A percentile compares a stretch with the other conserved stretches of the same genome.
Conservation (phyloP, 2,113 vertebrate genomes). For the Callipepla squamata region DNA sequence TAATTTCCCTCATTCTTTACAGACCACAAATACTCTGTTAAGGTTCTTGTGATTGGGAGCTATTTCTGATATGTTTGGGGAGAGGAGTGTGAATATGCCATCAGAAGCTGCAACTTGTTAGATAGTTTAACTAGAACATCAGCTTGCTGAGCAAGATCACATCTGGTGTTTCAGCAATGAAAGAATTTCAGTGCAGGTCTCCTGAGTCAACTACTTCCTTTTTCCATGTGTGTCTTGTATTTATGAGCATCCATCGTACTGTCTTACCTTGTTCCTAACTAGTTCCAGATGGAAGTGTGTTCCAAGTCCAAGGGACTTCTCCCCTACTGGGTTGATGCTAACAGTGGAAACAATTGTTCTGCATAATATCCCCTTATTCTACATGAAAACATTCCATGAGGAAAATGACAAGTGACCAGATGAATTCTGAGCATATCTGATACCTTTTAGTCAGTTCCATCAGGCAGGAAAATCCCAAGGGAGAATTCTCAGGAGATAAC, state of each 20-base stretch:
- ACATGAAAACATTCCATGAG: neutral
- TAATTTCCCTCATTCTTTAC: neutral
- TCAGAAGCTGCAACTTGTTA: neutral
- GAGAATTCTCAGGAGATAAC: neutral
- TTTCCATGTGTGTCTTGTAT: neutral
- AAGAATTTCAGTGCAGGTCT: neutral
- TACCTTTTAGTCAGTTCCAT: neutral
- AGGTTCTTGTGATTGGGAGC: neutral
- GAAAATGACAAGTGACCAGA: neutral
- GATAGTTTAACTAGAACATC: neutral
- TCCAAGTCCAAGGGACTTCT: neutral
- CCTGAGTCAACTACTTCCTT: neutral
- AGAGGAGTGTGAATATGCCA: neutral
- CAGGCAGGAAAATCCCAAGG: conserved; percentile 2
- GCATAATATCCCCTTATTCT: neutral
- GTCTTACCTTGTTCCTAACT: neutral
- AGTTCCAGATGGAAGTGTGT: neutral
- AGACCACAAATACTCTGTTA: neutral
- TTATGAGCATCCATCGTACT: neutral
- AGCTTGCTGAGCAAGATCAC: neutral
- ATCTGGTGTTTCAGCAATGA: neutral
- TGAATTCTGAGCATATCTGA: neutral
- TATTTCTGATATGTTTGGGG: neutral
- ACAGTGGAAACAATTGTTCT: neutral
- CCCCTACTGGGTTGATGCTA: neutral